These are phyloP conservation scores for Lithodes maja DNA, from an alignment of 2,888 invertebrate species.

Conservation along the genomic window DNA sequence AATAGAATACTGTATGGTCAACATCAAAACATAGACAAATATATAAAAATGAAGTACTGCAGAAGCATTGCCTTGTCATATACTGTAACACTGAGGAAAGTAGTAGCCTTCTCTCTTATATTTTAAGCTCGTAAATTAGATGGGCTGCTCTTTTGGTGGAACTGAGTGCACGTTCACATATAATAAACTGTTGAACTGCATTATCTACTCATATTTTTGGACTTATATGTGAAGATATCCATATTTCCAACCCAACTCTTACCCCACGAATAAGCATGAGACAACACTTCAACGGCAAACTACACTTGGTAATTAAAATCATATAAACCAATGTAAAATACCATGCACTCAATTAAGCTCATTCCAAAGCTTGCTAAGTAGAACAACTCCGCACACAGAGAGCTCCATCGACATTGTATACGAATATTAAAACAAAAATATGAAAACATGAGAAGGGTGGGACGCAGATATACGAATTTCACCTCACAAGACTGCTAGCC, in stretches of 20 bases:
- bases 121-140: no score
- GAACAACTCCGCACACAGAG: background rate
- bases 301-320: background rate
- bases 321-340: background rate
- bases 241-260: background rate
- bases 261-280: slow-evolving; percentile 10
- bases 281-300: background rate
- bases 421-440: slow-evolving; percentile 1
- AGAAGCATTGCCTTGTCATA: no score
- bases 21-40: no score
- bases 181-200: background rate
- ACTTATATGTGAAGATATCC: background rate
- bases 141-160: background rate
- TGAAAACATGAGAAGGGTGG: background rate
- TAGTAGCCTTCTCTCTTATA: no score
- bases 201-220: background rate
- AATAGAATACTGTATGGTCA: no score
- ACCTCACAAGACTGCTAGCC: slow-evolving; percentile 33
- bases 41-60: no score
- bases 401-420: slow-evolving; percentile 23
- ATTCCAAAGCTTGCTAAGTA: slow-evolving; percentile 1
- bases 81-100: no score
- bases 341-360: slow-evolving; percentile 20
- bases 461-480: slow-evolving; percentile 7
- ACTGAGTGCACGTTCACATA: slow-evolving; percentile 9